Evolutionary conservation across 2,888 invertebrate genomes (phyloP).

Genomic region (Lamproptera curius): DNA sequence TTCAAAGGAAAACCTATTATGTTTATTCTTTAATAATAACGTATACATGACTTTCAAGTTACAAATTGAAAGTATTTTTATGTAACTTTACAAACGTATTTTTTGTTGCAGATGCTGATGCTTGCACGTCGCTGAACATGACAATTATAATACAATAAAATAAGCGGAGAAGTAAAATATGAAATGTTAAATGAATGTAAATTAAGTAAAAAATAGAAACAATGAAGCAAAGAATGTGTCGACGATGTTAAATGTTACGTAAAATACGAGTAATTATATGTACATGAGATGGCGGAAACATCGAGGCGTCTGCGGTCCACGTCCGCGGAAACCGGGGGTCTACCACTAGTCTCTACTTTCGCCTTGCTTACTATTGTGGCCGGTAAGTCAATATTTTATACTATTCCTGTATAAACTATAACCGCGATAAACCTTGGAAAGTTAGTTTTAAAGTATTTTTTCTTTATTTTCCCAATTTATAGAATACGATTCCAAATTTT

Average conservation of each 20-base stretch:
- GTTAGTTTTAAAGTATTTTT: no score
- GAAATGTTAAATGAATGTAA: background rate
- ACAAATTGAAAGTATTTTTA: no score
- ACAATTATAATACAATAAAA: background rate
- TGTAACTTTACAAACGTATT: no score
- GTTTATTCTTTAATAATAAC: no score
- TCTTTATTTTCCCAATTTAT: no score
- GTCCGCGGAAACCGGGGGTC: slow-evolving; percentile 64
- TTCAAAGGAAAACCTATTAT: no score
- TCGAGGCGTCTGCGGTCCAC: slow-evolving; percentile 46
- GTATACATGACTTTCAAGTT: no score
- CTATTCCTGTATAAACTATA: no score
- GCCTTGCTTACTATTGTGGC: slow-evolving; percentile 70
- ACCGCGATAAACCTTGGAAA: no score
- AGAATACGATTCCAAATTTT: no score
- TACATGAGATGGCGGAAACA: slow-evolving; percentile 48
- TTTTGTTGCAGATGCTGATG: slow-evolving; percentile 20
- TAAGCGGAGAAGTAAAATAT: background rate
- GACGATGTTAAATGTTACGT: slow-evolving; percentile 35
- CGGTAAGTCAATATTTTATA: no score
- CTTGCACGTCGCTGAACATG: no score
- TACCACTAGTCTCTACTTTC: slow-evolving; percentile 67
- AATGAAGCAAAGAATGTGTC: background rate
- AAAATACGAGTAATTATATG: slow-evolving; percentile 1
- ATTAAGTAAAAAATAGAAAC: background rate